Base-by-base conservation (phyloP, 2,888 invertebrate species). In the Polymixis flavicincta region DNA sequence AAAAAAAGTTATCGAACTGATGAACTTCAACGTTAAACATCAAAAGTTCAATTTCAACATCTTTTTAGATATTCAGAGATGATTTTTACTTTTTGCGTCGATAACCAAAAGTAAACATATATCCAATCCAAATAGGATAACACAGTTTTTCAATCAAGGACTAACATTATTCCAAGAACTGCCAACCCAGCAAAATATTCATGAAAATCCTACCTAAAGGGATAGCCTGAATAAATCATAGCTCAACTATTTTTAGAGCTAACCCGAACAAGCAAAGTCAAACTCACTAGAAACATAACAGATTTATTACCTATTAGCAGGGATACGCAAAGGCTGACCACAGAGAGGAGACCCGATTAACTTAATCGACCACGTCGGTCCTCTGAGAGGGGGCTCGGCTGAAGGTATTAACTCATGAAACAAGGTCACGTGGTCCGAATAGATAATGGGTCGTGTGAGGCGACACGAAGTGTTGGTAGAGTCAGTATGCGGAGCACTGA, bases 331-430 rank as follows among this genome's bases (percentile, higher is more conserved):
- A 78, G 72, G 85, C 78, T 85, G 87, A 85, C 87, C 87, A 84
- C 85, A 67, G 71, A 76, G 76, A 81, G 73, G 76, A 80, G 83
- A 82, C 80, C 87, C 87, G 86, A 88, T 88, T 88, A 90, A 85
- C 74, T 84, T 89, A 90, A 91, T 90, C 89, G 90, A 85, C 89
- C 90, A 90, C 90, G 89, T 88, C 83, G 86, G 78, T 86, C 89
- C 88, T 86, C 82, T 22, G 87, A 87, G 86, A 71, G 83, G 85
- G 78, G 75, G 73, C 79, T 81, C 74, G 83, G 80, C 87, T 83
- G 83, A 80, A 86, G 90, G 89, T 87, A 87, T 90, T 90, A 90
- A 89, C 88, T 89, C 87, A 89, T 89, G 89, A 89, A 87, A 86
- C 88, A 87, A 80, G 74, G 71, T 76, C 83, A 86, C 89, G 90